Percentiles rank a stretch among this genome's conserved stretches.
phyloP scores from a whole-genome alignment of 2,888 invertebrate species.

The Subacronicta megacephala region DNA sequence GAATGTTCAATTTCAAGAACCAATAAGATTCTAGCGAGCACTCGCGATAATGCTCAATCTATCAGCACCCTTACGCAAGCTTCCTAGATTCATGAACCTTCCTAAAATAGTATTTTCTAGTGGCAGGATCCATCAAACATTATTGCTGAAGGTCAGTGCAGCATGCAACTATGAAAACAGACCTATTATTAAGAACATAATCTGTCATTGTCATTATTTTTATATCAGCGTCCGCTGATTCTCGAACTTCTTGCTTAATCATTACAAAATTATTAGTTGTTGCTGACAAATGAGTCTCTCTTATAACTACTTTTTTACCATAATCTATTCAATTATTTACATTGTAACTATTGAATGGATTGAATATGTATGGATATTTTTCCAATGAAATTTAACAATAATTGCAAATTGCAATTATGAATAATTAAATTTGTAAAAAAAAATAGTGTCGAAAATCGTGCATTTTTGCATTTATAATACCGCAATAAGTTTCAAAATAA shows the following conservation, averaged over 20 bases:
- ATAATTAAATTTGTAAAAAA: too few species aligned
- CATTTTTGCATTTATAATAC: too few species aligned
- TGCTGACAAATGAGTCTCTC: constrained; percentile 1
- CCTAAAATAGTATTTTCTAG: neutral
- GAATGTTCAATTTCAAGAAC: too few species aligned
- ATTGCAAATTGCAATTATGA: too few species aligned
- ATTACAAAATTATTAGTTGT: constrained; percentile 12
- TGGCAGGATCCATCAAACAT: constrained; percentile 12
- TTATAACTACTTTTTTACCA: constrained; percentile 3
- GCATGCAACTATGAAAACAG: constrained; percentile 23
- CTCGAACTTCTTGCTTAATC: constrained; percentile 24
- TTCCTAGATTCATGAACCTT: too few species aligned
- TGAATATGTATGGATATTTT: too few species aligned
- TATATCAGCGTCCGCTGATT: constrained; percentile 34
- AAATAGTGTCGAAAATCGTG: too few species aligned
- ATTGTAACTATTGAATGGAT: neutral
- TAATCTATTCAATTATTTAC: constrained; percentile 11
- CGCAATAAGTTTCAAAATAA: too few species aligned
- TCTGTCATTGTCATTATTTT: constrained; percentile 37
- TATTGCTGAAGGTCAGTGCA: constrained; percentile 19
- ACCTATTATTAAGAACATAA: constrained; percentile 13
- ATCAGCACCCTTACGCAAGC: too few species aligned
- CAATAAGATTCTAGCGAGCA: too few species aligned
- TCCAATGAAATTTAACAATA: too few species aligned
- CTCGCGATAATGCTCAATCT: too few species aligned